These are phyloP conservation scores for Cyanocitta stelleri DNA, from an alignment of 2,113 vertebrate genomes.

Conservation along the genomic window DNA sequence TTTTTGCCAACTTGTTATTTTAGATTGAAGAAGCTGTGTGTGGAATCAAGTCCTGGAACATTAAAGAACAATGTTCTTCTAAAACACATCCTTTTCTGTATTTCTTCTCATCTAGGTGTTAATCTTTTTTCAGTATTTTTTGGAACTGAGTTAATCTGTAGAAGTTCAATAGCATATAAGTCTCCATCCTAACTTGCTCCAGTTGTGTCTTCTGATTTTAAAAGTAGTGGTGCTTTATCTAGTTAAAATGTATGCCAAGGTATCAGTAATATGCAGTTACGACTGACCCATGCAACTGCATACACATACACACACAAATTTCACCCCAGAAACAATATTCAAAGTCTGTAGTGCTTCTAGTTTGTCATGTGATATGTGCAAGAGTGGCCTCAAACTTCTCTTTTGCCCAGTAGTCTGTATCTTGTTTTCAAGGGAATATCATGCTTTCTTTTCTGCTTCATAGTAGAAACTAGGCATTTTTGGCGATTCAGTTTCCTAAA, in stretches of 20 bases:
- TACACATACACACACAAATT: neutral
- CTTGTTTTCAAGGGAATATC: neutral
- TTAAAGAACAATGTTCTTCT: neutral
- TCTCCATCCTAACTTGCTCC: neutral
- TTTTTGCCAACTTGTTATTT: neutral
- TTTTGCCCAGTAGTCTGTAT: neutral
- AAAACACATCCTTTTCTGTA: neutral
- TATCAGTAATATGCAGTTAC: neutral
- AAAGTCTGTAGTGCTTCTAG: neutral
- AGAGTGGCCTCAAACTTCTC: neutral
- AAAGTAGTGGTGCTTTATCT: neutral
- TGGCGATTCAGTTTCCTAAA: neutral
- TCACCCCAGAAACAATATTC: neutral
- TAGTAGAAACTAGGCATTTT: neutral
- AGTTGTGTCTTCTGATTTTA: neutral
- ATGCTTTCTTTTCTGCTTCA: neutral
- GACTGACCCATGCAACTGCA: neutral
- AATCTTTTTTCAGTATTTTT: neutral
- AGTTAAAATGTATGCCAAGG: neutral
- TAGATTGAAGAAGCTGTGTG: neutral
- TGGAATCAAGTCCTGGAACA: neutral
- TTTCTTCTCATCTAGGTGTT: neutral
- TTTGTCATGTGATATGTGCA: neutral
- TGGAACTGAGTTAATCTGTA: neutral
- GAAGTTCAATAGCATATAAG: neutral